Percentiles rank a stretch among this genome's conserved stretches.
Evolutionary conservation across 2,797 vertebrate genomes (phyloP).

Genomic region (Oryzias sinensis): DNA sequence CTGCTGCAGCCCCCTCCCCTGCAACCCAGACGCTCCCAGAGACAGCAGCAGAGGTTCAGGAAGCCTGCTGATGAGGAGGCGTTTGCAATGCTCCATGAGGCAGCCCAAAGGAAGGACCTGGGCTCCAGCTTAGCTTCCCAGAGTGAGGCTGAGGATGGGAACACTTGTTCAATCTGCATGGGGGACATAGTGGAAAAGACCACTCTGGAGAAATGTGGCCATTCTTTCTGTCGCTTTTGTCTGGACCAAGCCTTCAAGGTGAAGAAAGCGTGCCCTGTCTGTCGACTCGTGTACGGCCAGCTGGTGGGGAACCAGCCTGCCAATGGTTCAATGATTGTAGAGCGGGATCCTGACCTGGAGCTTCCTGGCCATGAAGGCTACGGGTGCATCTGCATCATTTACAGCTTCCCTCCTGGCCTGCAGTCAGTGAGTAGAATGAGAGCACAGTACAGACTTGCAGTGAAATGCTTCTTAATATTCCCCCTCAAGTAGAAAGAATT

Average conservation of each 20-base stretch:
- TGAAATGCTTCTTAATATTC: not conserved
- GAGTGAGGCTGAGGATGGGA: slow-evolving; percentile 77
- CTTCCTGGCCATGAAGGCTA: slow-evolving; percentile 89
- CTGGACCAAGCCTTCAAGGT: slow-evolving; percentile 91
- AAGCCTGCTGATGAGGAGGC: slow-evolving; percentile 80
- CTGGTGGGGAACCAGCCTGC: slow-evolving; percentile 92
- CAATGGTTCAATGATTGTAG: slow-evolving; percentile 91
- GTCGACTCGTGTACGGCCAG: slow-evolving; percentile 90
- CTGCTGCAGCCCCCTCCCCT: slow-evolving; percentile 71
- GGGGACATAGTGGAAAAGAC: slow-evolving; percentile 91
- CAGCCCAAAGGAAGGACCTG: slow-evolving; percentile 67
- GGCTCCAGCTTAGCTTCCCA: slow-evolving; percentile 66
- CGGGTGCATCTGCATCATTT: slow-evolving; percentile 93
- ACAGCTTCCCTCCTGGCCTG: slow-evolving; percentile 91
- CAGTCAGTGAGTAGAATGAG: slow-evolving; percentile 83
- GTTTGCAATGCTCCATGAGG: slow-evolving; percentile 75
- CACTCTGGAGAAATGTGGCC: slow-evolving; percentile 88
- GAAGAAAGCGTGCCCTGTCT: slow-evolving; percentile 92
- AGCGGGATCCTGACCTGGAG: slow-evolving; percentile 85
- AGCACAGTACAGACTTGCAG: not conserved
- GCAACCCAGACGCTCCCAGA: slow-evolving; percentile 80
- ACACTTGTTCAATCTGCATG: slow-evolving; percentile 90
- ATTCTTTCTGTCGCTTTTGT: slow-evolving; percentile 89
- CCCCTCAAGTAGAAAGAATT: not conserved
- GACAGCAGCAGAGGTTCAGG: slow-evolving; percentile 81